Evolutionary conservation across 2,888 invertebrate genomes (phyloP), one percentile per base, ranked within the genome.

Genomic region (Serripes groenlandicus): DNA sequence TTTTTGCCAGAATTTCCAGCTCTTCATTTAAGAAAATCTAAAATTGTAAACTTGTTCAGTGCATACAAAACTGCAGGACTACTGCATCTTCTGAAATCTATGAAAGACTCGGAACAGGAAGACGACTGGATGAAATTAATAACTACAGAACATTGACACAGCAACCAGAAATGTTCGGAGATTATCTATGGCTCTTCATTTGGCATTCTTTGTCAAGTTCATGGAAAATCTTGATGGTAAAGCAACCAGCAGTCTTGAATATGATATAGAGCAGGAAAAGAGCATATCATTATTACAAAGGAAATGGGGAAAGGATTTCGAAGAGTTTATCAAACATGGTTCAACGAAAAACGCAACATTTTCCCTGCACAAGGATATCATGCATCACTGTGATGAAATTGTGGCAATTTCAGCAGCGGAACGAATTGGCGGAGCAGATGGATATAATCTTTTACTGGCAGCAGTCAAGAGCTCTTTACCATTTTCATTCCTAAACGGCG

Each of bases 361-460:
- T 76, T 66, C 81, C 5, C 58, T 81, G 0, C 84, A 84, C 32
- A n/a, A 58, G 7, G 81, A 84, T 54, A 81, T 81, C 72, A 72
- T 84, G 80, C 26, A 49, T 21, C 88, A 86, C 23, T 86, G 84
- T 68, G 86, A 88, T 66, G 76, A 86, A n/a, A 66, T 88, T 11
- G 70, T 72, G 18, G 77, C 83, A 5, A 76, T 88, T 9, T 15
- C 75, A 3, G 35, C 83, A 18, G 73, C 86, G 23, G 88, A 86
- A 54, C 66, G 83, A 28, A 35, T 88, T 18, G 86, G 84, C 15
- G 86, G 83, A 15, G 5, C 15, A 35, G n/a, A 7, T 58, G 86
- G 86, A 7, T 86, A 88, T 56, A 30, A 42, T 3, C 74, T 88
- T 11, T 60, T 88, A 21, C 70, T 86, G 1, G 64, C 77, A 18